These are phyloP conservation scores for Fulmarus glacialis DNA, from an alignment of 2,113 vertebrate genomes.

Conservation along the genomic window DNA sequence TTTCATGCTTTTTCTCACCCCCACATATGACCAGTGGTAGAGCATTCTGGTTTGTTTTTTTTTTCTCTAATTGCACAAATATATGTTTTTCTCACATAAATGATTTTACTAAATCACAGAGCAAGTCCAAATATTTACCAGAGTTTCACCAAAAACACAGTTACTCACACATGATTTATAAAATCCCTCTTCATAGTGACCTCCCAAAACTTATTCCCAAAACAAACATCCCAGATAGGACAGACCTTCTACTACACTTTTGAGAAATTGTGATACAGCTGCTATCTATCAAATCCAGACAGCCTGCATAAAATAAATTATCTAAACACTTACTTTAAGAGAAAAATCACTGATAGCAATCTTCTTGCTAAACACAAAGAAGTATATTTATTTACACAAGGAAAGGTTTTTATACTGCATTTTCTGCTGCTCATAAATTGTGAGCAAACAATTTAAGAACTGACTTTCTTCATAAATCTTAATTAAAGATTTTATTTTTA, in stretches of 20 bases:
- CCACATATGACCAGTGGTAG: neutral
- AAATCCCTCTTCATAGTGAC: neutral
- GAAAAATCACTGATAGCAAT: conserved; percentile 26
- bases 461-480: conserved; percentile 10
- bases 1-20: neutral
- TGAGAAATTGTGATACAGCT: conserved; percentile 4
- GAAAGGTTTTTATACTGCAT: neutral
- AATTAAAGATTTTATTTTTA: neutral
- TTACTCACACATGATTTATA: neutral
- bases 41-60: neutral
- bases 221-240: neutral
- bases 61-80: neutral
- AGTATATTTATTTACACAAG: neutral
- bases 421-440: conserved; percentile 18
- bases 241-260: neutral
- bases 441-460: neutral
- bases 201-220: neutral
- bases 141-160: neutral
- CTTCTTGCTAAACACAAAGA: neutral
- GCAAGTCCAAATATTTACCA: conserved; percentile 14
- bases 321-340: conserved; percentile 8
- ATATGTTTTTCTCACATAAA: neutral
- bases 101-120: neutral
- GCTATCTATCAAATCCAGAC: conserved; percentile 14
- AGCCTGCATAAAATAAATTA: conserved; percentile 31